Percentiles rank a stretch among this genome's conserved stretches.
Conservation (phyloP, 2,113 vertebrate genomes). For the Gymnobelideus leadbeateri region DNA sequence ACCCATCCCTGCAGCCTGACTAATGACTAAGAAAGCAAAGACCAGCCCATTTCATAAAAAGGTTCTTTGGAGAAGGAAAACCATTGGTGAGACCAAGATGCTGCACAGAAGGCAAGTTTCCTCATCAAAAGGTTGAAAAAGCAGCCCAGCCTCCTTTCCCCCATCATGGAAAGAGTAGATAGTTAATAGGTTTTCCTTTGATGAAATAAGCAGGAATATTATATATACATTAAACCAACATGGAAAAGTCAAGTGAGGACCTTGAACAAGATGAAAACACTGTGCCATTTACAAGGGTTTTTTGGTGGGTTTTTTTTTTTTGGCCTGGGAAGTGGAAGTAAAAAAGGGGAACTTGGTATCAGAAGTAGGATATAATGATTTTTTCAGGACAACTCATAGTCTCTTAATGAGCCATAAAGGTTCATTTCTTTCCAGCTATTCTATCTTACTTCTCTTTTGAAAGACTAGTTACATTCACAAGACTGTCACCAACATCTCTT, state of each 20-base stretch:
- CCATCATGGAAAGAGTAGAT: not conserved
- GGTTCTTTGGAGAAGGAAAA: conserved; percentile 51
- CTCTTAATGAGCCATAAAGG: conserved; percentile 44
- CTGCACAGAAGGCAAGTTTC: not conserved
- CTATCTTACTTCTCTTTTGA: conserved; percentile 50
- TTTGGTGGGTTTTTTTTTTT: conserved; percentile 18
- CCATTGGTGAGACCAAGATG: conserved; percentile 36
- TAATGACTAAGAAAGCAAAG: not conserved
- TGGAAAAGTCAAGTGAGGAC: not conserved
- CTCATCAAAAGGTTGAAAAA: conserved; percentile 37
- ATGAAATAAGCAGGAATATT: conserved; percentile 24
- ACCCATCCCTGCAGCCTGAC: not conserved
- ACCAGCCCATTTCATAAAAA: conserved; percentile 50
- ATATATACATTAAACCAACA: conserved; percentile 8
- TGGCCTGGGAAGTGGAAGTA: not conserved
- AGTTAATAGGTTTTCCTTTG: not conserved
- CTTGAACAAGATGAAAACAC: not conserved
- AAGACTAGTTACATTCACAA: conserved; percentile 62
- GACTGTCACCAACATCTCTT: conserved; percentile 6
- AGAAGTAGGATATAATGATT: conserved; percentile 58
- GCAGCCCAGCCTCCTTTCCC: conserved; percentile 10
- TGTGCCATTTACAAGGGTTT: conserved; percentile 35
- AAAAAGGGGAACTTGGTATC: conserved; percentile 14
- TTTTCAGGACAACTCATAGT: conserved; percentile 49
- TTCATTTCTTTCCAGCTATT: conserved; percentile 50